phyloP scores from a whole-genome alignment of 2,888 invertebrate species.

The Epinotia bilunana region DNA sequence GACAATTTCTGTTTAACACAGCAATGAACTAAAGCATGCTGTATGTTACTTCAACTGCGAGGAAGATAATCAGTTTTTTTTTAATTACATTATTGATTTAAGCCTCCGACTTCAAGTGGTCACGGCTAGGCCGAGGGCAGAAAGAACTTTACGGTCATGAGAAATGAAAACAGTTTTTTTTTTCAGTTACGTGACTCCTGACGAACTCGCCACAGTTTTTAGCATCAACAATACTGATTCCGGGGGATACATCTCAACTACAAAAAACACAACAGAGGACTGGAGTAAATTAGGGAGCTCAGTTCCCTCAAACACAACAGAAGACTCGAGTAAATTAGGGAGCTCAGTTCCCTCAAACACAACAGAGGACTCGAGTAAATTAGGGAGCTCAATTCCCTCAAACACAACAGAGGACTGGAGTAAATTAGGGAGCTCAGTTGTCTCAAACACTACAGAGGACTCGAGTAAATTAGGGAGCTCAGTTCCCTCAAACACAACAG shows the following conservation, averaged over 20 bases:
- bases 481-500: not conserved
- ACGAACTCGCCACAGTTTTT: not conserved
- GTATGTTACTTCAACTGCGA: too few species aligned
- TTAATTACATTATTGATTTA: too few species aligned
- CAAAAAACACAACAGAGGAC: not conserved
- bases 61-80: too few species aligned
- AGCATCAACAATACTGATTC: not conserved
- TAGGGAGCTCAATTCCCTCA: not conserved
- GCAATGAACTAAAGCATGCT: too few species aligned
- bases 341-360: not conserved
- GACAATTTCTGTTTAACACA: too few species aligned
- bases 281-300: not conserved
- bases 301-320: not conserved
- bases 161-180: not conserved
- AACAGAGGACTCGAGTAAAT: not conserved
- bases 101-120: too few species aligned
- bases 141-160: too few species aligned
- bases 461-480: not conserved
- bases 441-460: not conserved
- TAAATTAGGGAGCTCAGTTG: too few species aligned
- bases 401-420: not conserved
- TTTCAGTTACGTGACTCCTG: constrained; percentile 18
- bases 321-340: not conserved
- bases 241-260: not conserved
- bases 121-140: too few species aligned